Evolutionary conservation across 37 sponge, comb jelly and placozoan species (phyloP), one percentile per base, ranked within the genome.

Genomic region (Aplysina aerophoba): DNA sequence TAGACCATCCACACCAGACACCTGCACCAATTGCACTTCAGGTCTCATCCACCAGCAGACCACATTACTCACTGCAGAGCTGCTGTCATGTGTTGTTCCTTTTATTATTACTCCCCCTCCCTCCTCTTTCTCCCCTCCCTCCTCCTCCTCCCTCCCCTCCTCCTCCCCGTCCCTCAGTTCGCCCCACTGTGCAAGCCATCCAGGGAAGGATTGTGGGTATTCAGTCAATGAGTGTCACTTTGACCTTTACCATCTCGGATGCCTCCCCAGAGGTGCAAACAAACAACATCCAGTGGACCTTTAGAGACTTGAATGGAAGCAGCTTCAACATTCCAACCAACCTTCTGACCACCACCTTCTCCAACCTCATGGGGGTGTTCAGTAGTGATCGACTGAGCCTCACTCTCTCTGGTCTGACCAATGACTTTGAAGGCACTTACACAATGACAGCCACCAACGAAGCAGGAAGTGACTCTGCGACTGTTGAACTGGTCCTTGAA

Each of bases 351-450:
- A 56, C 59, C 17, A 59, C 4, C 30, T 64, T 28, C 20, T 62
- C 53, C 25, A 41, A 71, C 55, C 50, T 44, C 50, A 44, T 8
- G 3, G 50, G 50, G 50, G 44, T 54, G 55, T 71, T 69, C 33
- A 34, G 56, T 21, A 39, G n/a, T 24, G 73, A 71, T 56, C 33
- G 59, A 15, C 22, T 50, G 59, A 57, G 1, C n/a, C 59, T 84
- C 1, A 84, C 85, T 41, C 41, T 84, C 25, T 22, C 12, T 11
- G 40, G 40, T 64, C 16, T 84, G 14, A 84, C 28, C 37, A 81
- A 84, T 22, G 89, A 84, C 67, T 87, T 89, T 67, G 82, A 84
- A 62, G 93, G 93, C 58, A 78, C 85, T 21, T 93, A 93, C 90
- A 89, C 89, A 54, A 28, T 89, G 64, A 27, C 54, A 2, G 93